phyloP scores from a whole-genome alignment of 2,113 vertebrate species.

The Deroptyus accipitrinus region DNA sequence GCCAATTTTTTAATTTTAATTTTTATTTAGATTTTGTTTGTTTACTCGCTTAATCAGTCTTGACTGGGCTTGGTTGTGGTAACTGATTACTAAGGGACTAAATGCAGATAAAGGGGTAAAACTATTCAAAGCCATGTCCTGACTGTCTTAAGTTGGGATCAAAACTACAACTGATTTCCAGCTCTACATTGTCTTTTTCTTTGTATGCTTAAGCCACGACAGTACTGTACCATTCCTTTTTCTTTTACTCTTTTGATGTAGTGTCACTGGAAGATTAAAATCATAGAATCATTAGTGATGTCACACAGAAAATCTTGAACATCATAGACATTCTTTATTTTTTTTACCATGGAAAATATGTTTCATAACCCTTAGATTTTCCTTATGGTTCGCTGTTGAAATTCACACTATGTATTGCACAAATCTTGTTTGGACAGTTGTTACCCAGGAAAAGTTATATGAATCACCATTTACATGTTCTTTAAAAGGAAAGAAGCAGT shows the following conservation, averaged over 20 bases:
- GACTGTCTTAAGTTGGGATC: neutral
- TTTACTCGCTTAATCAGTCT: neutral
- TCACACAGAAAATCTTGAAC: neutral
- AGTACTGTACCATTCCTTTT: neutral
- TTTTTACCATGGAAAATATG: neutral
- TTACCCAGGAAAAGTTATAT: neutral
- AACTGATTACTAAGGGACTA: neutral
- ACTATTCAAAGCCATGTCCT: neutral
- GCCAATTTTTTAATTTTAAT: neutral
- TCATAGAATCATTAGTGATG: neutral
- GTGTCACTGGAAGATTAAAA: neutral
- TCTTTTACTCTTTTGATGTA: neutral
- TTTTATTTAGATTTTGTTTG: neutral
- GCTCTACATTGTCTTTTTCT: neutral
- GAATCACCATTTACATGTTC: neutral
- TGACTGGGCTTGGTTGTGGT: neutral
- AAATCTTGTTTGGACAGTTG: neutral
- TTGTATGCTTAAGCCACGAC: fast-evolving
- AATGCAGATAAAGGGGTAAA: neutral
- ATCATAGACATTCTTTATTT: neutral
- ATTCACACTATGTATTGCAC: neutral
- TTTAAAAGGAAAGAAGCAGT: neutral
- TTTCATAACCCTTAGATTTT: neutral
- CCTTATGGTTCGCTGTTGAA: neutral
- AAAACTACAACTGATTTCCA: neutral